Evolutionary conservation across 2,888 invertebrate species (phyloP).

Genomic region (Chaetogeoica ovagalla): DNA sequence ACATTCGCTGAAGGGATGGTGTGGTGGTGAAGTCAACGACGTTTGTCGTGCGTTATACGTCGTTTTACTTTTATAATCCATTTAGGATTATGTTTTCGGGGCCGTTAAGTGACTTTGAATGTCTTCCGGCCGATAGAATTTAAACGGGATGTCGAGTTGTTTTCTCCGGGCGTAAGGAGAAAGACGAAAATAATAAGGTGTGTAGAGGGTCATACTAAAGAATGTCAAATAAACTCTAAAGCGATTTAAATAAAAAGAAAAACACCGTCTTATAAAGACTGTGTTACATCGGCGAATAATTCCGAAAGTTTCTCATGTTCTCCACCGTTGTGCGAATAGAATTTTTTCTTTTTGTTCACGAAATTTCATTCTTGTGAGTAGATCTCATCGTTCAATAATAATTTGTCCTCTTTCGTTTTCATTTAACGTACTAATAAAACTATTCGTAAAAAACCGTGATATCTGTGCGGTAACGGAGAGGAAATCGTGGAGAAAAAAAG

Average conservation of each 20-base stretch:
- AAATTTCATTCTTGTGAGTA: no score
- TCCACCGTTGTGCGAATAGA: no score
- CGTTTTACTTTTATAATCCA: slow-evolving; percentile 47
- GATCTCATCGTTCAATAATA: no score
- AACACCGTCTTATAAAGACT: no score
- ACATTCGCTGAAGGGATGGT: neutral
- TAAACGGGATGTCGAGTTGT: slow-evolving; percentile 21
- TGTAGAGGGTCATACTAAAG: neutral
- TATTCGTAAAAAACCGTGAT: no score
- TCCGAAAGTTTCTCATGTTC: no score
- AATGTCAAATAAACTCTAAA: neutral
- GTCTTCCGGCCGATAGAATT: slow-evolving; percentile 42
- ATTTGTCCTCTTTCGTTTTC: no score
- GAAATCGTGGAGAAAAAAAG: no score
- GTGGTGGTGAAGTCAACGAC: slow-evolving; percentile 19
- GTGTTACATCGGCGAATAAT: no score
- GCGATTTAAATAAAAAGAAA: neutral
- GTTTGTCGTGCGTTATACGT: slow-evolving; percentile 35
- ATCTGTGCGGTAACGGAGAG: no score
- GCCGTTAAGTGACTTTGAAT: slow-evolving; percentile 32
- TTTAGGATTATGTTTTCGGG: slow-evolving; percentile 30
- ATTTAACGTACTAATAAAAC: no score
- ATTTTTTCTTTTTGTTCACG: no score
- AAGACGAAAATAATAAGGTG: neutral
- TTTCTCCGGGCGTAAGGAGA: neutral